phyloP scores from a whole-genome alignment of 2,888 invertebrate species.

The Trisateles emortualis region DNA sequence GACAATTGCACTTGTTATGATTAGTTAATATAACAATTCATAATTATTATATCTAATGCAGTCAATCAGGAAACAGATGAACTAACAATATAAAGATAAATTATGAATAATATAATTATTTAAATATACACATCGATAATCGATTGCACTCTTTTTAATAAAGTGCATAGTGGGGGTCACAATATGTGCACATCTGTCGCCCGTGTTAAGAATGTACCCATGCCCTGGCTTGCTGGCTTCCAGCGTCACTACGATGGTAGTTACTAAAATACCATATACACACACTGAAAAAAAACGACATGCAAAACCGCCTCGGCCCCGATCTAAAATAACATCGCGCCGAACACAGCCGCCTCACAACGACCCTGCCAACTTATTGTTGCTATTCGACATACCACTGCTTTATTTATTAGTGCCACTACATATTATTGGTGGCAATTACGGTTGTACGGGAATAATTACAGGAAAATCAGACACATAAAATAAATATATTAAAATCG shows the following conservation, averaged over 20 bases:
- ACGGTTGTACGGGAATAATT: neutral
- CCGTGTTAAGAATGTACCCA: conserved; percentile 11
- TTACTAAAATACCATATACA: conserved; percentile 57
- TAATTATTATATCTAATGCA: too few species aligned
- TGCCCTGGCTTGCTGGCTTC: conserved; percentile 8
- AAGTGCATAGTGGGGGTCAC: conserved; percentile 12
- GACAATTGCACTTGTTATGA: too few species aligned
- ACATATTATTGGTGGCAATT: conserved; percentile 1
- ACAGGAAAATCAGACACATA: conserved; percentile 17
- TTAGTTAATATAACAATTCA: too few species aligned
- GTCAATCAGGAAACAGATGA: too few species aligned
- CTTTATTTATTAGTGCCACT: conserved; percentile 8
- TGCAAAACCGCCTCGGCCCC: conserved; percentile 62
- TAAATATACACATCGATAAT: too few species aligned
- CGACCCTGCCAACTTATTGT: conserved; percentile 55
- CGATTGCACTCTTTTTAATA: neutral
- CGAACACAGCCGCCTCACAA: conserved; percentile 48
- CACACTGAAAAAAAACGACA: conserved; percentile 61
- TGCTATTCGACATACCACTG: conserved; percentile 39
- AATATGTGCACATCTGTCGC: conserved; percentile 19
- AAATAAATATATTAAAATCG: conserved; percentile 62
- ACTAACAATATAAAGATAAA: too few species aligned
- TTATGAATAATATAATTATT: too few species aligned
- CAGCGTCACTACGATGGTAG: conserved; percentile 25
- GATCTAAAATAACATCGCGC: conserved; percentile 72